Base-by-base conservation (phyloP, 2,888 invertebrate species). In the Drosophila picticornis region DNA sequence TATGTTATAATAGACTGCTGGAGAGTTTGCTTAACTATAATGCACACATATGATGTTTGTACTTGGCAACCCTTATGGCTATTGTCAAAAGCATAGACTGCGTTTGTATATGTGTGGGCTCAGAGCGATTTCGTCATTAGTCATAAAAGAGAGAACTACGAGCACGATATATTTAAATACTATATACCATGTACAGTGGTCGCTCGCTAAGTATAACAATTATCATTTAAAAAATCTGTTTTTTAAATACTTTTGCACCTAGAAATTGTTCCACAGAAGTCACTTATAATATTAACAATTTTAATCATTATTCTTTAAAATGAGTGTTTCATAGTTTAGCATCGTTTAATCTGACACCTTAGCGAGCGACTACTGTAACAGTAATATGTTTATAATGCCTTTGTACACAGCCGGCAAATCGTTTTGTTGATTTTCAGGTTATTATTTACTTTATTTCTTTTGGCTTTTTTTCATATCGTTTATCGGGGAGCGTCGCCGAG, bases 31-130 rank as follows among this genome's bases (percentile, higher is more conserved):
- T 36, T 13, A 10, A 50, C n/a, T 51, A 53, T 58, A 48, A 40
- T 38, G 50, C 31, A 50, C 19, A 13, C 38, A 22, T 48, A 51
- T 77, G 57, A 82, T 73, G 25, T 80, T 83, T 81, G 81, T 81
- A 81, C 81, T 81, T 80, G 73, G 29, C 80, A 67, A 68, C 65
- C 48, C 70, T 59, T 66, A 67, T 77, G 77, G 69, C 81, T 66
- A 66, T 66, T 65, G 77, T 71, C 75, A 51, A 51, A 60, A 74
- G 62, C 75, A 70, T 50, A 58, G 55, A 65, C 74, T 59, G 63
- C 75, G 48, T 43, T 2, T 40, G 43, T 58, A 19, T 56, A 29
- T 69, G n/a, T 62, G 59, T 63, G 58, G 34, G 11, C 53, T 22
- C 50, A 38, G 58, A 58, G 58, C 55, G 58, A 61, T 58, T 78